Percentiles rank a stretch among this genome's conserved stretches.
phyloP scores from a whole-genome alignment of 2,888 invertebrate species.

The Drosophila borborema region DNA sequence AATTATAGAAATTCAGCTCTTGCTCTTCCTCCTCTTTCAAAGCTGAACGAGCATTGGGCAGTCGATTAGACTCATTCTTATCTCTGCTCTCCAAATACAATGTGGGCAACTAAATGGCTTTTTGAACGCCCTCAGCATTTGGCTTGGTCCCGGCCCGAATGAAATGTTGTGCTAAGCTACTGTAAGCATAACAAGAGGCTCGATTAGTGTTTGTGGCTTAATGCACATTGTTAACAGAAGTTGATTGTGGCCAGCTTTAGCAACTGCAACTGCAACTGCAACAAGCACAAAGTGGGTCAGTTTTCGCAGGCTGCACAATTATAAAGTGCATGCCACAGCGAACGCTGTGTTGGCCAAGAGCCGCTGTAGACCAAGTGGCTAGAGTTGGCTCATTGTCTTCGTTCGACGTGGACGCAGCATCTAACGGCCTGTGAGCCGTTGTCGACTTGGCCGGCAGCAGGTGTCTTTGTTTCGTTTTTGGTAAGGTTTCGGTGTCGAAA shows the following conservation, averaged over 20 bases:
- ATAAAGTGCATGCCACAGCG: slow-evolving; percentile 67
- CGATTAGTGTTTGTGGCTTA: slow-evolving; percentile 42
- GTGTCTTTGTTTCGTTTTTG: slow-evolving; percentile 59
- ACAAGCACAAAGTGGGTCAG: slow-evolving; percentile 64
- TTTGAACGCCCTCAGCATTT: slow-evolving; percentile 48
- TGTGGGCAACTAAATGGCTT: slow-evolving; percentile 39
- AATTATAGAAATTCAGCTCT: not conserved
- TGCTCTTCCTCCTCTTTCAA: not conserved
- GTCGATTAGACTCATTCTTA: not conserved
- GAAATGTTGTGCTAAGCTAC: slow-evolving; percentile 31
- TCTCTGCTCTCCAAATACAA: not conserved
- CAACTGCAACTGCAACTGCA: not conserved
- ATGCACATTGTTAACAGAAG: slow-evolving; percentile 32
- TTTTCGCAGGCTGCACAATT: slow-evolving; percentile 65
- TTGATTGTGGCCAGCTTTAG: slow-evolving; percentile 20
- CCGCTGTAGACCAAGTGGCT: slow-evolving; percentile 11
- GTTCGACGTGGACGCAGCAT: slow-evolving; percentile 10
- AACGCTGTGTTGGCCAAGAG: slow-evolving; percentile 23
- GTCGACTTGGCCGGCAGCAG: slow-evolving; percentile 48
- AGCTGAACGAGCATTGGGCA: not conserved
- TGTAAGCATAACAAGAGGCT: slow-evolving; percentile 28
- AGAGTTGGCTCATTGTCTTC: slow-evolving; percentile 55
- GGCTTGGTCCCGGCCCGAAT: not conserved
- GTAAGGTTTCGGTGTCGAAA: slow-evolving; percentile 60
- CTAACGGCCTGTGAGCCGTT: slow-evolving; percentile 12